Evolutionary conservation across 92 coral and sea anemone genomes (phyloP).

Genomic region (Heteractis magnifica): DNA sequence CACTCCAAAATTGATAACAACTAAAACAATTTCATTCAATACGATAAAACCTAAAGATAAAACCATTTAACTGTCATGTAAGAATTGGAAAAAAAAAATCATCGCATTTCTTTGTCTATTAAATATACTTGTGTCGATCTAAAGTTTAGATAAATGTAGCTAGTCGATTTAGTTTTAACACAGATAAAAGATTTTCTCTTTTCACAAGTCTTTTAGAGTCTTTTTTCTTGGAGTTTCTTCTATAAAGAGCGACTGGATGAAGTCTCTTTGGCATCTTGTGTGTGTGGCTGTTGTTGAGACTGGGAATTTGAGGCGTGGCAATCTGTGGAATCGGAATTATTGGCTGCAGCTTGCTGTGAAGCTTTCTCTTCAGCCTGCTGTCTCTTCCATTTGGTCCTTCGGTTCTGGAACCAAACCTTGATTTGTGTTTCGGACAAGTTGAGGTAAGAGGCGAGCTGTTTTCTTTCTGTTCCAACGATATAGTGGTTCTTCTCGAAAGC

Average conservation of each 20-base stretch:
- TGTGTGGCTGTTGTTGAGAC: slow-evolving; percentile 12
- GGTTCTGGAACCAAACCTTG: slow-evolving; percentile 95
- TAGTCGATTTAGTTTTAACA: background rate
- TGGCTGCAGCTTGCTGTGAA: slow-evolving; percentile 44
- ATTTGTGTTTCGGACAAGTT: slow-evolving; percentile 93
- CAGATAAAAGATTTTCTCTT: background rate
- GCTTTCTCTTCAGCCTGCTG: slow-evolving; percentile 89
- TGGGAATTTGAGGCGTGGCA: slow-evolving; percentile 59
- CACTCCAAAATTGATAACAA: background rate
- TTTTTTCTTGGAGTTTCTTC: background rate
- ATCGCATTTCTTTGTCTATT: background rate
- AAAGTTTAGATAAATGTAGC: background rate
- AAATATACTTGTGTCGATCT: background rate
- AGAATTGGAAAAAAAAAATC: background rate
- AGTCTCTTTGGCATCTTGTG: slow-evolving; percentile 21
- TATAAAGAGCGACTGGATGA: background rate
- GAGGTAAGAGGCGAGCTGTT: slow-evolving; percentile 83
- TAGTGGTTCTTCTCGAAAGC: slow-evolving; percentile 97
- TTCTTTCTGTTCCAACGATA: slow-evolving; percentile 90
- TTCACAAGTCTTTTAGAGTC: slow-evolving; percentile 2
- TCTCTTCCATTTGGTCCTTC: slow-evolving; percentile 87
- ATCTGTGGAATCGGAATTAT: slow-evolving; percentile 41
- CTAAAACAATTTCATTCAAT: background rate
- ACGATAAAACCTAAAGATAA: background rate
- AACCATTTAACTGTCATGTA: background rate